Base-by-base conservation (phyloP, 2,113 vertebrate species). In the Nycticryphes semicollaris region DNA sequence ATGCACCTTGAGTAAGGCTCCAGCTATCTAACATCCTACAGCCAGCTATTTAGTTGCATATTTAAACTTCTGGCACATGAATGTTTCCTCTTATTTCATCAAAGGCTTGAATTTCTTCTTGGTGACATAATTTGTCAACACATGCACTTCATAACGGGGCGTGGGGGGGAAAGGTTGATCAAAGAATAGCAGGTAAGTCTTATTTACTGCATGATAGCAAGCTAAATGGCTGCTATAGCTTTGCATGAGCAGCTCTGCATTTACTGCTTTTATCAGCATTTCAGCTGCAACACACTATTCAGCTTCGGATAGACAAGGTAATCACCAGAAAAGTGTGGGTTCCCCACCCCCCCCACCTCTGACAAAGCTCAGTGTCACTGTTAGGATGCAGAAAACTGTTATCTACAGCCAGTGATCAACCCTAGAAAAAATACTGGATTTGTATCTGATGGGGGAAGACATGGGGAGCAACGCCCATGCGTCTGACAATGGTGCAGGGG, bases 151-250 rank as follows among this genome's bases (percentile, higher is more conserved):
- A 3, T 80, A 81, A 76, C 56, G 84, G 56, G 47, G 47, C 10
- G 10, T n/a, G n/a, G 45, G 45, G 7, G 17, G 17, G 14, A 66
- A 66, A 47, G 62, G 77, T 21, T 94, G 96, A 97, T 97, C 97
- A 97, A 97, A 97, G 96, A 93, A 57, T 23, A 95, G 87, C 87
- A 95, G 84, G 93, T 95, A 97, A 92, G 37, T 92, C 94, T 96
- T 91, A 93, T 92, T 93, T 93, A 95, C 77, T 50, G 69, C 11
- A 5, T 45, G 67, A 91, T 48, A 95, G 70, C 25, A 39, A 96
- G 63, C 83, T 89, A 95, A 97, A 92, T 73, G 94, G 83, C 80
- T 87, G 93, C 93, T 93, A 41, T 21, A 79, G 87, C 78, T 93
- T 87, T 60, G 74, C 81, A 57, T 94, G 70, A 95, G 89, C 80